Percentiles rank a stretch among this genome's conserved stretches.
phyloP scores from a whole-genome alignment of 2,113 vertebrate species.

The Centropus unirufus region DNA sequence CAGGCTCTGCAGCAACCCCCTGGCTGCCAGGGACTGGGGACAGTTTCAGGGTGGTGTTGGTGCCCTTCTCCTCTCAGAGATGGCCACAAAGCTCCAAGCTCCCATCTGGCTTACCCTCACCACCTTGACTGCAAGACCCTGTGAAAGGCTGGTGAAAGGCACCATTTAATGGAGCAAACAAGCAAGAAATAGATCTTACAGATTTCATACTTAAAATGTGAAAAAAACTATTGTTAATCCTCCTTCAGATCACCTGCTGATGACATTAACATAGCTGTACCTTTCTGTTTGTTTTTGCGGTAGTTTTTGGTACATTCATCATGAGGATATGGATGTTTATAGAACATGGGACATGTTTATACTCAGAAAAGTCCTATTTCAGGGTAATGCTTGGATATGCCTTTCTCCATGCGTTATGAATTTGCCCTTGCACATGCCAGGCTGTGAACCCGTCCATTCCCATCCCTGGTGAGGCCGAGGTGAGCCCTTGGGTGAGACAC shows the following conservation, averaged over 20 bases:
- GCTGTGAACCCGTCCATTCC: not conserved
- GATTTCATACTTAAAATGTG: not conserved
- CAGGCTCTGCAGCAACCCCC: too few species aligned
- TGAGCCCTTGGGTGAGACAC: too few species aligned
- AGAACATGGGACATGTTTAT: not conserved
- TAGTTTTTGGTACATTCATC: not conserved
- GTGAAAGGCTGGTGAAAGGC: not conserved
- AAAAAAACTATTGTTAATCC: not conserved
- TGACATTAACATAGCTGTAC: not conserved
- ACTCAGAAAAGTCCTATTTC: not conserved
- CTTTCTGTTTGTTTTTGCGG: not conserved
- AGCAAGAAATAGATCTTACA: not conserved
- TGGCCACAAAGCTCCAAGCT: not conserved
- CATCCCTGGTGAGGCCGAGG: not conserved
- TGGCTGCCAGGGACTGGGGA: not conserved
- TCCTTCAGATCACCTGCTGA: not conserved
- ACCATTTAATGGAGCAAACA: not conserved
- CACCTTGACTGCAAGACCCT: not conserved
- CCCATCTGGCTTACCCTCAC: too few species aligned
- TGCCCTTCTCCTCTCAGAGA: not conserved
- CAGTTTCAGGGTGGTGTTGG: too few species aligned
- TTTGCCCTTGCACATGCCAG: too few species aligned
- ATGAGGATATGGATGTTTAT: not conserved
- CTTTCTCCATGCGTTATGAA: fast-evolving
- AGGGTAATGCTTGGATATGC: too few species aligned